Base-by-base conservation (phyloP, 2,797 vertebrate genomes). In the Pseudotriccus pelzelni region DNA sequence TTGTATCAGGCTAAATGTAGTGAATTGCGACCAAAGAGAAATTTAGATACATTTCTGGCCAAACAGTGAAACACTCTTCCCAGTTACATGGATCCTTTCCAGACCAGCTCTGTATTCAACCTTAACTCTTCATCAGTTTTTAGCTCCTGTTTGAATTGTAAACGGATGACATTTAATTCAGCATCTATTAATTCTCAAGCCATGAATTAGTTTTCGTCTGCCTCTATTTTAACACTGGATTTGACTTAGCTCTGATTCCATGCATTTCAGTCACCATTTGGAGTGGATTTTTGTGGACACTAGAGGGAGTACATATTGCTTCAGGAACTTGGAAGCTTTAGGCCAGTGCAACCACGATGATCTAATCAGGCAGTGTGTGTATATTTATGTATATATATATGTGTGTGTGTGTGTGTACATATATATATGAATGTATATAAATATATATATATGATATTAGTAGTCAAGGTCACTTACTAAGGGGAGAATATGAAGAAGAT, bases 281-380 rank as follows among this genome's bases (percentile, higher is more conserved):
- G 91, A 90, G 34, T 69, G 90, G 89, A 66, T 85, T 91, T 87
- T 75, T 91, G 27, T 81, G 94, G 68, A 86, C 94, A 55, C 96
- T 96, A 97, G 96, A 96, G 94, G 95, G 94, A 96, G 96, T 66
- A 76, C 87, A 76, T 72, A 95, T 77, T 90, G 91, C 88, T 96
- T 85, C 70, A 89, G 62, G 90, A 83, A 39, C 25, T 75, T 44
- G 12, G 34, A 69, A 73, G 41, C 60, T 63, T 81, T 47, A 78
- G 55, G 79, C 22, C 12, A 0, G 5, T 90, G 75, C 39, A 84
- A 70, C 24, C 27, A 73, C 43, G 12, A 49, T 88, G 63, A 67
- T 87, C 69, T 88, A 28, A 92, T 87, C 23, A 2, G 24, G 14
- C 30, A 12, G 27, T 64, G 27, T 30, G 50, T 28, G 6, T 52